phyloP scores from a whole-genome alignment of 1,140 invertebrate species.

The Yoshiicerus persimilis region DNA sequence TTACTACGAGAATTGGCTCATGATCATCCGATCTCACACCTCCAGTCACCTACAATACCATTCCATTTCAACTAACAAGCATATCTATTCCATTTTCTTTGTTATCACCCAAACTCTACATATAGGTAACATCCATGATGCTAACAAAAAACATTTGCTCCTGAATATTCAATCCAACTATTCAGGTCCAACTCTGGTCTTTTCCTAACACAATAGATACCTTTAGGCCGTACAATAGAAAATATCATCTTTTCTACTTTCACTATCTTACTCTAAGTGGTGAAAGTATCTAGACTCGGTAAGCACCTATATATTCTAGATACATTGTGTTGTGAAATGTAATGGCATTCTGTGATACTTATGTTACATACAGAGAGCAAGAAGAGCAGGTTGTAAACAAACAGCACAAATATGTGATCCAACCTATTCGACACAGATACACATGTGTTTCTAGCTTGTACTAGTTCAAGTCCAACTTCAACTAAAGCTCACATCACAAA shows the following conservation, averaged over 20 bases:
- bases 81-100: not conserved
- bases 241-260: not conserved
- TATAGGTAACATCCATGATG: no score
- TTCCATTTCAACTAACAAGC: not conserved
- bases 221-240: not conserved
- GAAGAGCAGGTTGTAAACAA: not conserved
- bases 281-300: no score
- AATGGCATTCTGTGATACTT: not conserved
- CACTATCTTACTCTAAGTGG: not conserved
- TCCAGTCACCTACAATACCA: not conserved
- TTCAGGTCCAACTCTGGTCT: not conserved
- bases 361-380: not conserved
- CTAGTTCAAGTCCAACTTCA: not conserved
- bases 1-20: not conserved
- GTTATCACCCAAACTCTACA: not conserved
- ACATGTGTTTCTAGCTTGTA: not conserved
- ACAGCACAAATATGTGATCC: not conserved
- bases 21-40: constrained; percentile 18
- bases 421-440: not conserved
- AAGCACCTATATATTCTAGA: not conserved
- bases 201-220: not conserved
- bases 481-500: not conserved
- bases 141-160: not conserved
- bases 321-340: not conserved
- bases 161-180: not conserved